Evolutionary conservation across 2,888 invertebrate species (phyloP).

Genomic region (Vandiemenella viatica): DNA sequence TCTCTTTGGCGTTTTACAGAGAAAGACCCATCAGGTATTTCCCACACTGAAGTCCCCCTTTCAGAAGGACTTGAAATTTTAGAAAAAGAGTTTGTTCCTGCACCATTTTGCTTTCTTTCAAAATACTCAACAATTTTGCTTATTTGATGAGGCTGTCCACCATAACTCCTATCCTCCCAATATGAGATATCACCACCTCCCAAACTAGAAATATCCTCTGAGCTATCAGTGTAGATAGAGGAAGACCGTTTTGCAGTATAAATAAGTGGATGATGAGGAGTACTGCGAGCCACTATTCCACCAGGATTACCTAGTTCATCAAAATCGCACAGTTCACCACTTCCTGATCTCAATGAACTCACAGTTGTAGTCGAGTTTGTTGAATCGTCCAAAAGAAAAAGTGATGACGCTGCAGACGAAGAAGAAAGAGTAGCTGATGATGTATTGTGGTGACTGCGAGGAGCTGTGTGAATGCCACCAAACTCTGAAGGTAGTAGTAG

Average conservation of each 20-base stretch:
- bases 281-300: slow-evolving; percentile 2
- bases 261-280: slow-evolving; percentile 36
- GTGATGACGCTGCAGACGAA: slow-evolving; percentile 36
- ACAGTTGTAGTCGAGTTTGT: slow-evolving; percentile 45
- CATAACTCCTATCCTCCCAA: slow-evolving; percentile 47
- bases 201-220: slow-evolving; percentile 69
- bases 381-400: slow-evolving; percentile 44
- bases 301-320: slow-evolving; percentile 22
- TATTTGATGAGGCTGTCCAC: slow-evolving; percentile 47
- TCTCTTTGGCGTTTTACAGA: slow-evolving; percentile 13
- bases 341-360: slow-evolving; percentile 37
- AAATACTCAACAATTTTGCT: slow-evolving; percentile 79
- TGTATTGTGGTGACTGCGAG: slow-evolving; percentile 7
- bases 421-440: slow-evolving; percentile 26
- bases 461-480: slow-evolving; percentile 15
- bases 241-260: slow-evolving; percentile 49
- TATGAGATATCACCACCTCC: slow-evolving; percentile 59
- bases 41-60: slow-evolving; percentile 6
- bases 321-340: slow-evolving; percentile 36
- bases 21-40: slow-evolving; percentile 1
- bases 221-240: slow-evolving; percentile 75
- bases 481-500: slow-evolving; percentile 17
- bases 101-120: slow-evolving; percentile 44
- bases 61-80: slow-evolving; percentile 25
- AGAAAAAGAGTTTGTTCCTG: slow-evolving; percentile 21